Evolutionary conservation across 23 tunicate species (phyloP), one percentile per base, ranked within the genome.

Genomic region (Halocynthia aurantium): DNA sequence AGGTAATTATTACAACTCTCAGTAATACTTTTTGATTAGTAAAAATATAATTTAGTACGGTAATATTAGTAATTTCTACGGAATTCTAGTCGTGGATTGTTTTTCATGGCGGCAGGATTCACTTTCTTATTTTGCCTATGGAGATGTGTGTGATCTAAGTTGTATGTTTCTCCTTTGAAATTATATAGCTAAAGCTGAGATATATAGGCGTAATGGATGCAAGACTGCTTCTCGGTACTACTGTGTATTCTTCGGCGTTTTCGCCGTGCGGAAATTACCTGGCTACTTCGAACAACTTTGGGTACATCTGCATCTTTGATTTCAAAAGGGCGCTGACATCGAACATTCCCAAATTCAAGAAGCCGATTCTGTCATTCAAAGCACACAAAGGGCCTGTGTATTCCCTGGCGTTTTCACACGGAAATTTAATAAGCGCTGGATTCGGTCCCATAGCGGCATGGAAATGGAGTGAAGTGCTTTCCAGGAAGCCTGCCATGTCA

Each of bases 201-300:
- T 31, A 31, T 31, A 31, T 1, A 31, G 44, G 44, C 44, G 44
- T 31, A 31, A 88, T 88, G 95, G 87, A 88, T 5, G 53, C 60
- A 64, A 70, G 87, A 17, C 76, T 83, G 19, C 52, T 71, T 62
- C 81, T 88, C 13, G 80, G 79, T 73, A 51, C 71, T 9, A 83
- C 95, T 5, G 50, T 88, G 64, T 88, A 88, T 57, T 69, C 84
- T 51, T 61, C 81, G 13, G 87, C 87, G 7, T 58, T 82, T 66
- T 88, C 95, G 44, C 81, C 87, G 44, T 88, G 95, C 79, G 95
- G 95, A 7, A 78, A 73, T 67, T 88, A 76, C 54, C 54, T 88
- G n/a, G 95, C 95, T 18, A 81, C 76, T 67, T 87, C 80, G 7
- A 83, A 73, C 65, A 88, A 83, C 49, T 88, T 63, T 73, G 95